Evolutionary conservation across 37 sponge, comb jelly and placozoan genomes (phyloP).

Genomic region (Eunapius fragilis): DNA sequence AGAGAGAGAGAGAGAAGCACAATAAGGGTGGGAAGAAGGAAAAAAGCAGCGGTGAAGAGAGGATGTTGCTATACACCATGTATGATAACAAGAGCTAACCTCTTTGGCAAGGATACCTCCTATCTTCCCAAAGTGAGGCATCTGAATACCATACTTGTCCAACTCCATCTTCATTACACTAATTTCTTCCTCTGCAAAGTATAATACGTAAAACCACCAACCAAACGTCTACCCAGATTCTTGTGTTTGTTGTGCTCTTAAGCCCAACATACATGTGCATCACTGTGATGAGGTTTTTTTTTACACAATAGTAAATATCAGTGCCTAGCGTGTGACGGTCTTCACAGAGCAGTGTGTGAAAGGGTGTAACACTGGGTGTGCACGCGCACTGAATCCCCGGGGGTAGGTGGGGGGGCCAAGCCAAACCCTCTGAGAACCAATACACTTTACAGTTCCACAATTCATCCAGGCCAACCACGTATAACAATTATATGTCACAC

Average conservation of each 20-base stretch:
- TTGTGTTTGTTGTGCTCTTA: background rate
- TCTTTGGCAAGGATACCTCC: constrained; percentile 95
- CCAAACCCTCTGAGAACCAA: too few relatives aligned
- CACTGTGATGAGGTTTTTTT: too few relatives aligned
- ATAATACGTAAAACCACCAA: background rate
- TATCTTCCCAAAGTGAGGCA: constrained; percentile 97
- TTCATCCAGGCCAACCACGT: too few relatives aligned
- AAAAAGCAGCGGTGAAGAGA: background rate
- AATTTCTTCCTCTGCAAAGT: constrained; percentile 91
- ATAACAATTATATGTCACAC: too few relatives aligned
- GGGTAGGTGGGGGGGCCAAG: too few relatives aligned
- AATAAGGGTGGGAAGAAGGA: background rate
- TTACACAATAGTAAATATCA: too few relatives aligned
- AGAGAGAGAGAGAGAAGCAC: background rate
- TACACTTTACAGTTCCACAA: too few relatives aligned
- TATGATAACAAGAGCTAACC: constrained; percentile 42
- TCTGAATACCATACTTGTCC: constrained; percentile 94
- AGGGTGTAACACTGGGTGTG: too few relatives aligned
- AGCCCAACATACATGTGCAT: too few relatives aligned
- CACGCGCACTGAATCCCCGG: too few relatives aligned
- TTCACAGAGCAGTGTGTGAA: too few relatives aligned
- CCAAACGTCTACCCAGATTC: background rate
- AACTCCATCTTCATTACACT: constrained; percentile 90
- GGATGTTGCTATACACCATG: constrained; percentile 11
- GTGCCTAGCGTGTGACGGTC: too few relatives aligned